phyloP scores from a whole-genome alignment of 2,797 vertebrate genomes.

The Xenentodon cancila region DNA sequence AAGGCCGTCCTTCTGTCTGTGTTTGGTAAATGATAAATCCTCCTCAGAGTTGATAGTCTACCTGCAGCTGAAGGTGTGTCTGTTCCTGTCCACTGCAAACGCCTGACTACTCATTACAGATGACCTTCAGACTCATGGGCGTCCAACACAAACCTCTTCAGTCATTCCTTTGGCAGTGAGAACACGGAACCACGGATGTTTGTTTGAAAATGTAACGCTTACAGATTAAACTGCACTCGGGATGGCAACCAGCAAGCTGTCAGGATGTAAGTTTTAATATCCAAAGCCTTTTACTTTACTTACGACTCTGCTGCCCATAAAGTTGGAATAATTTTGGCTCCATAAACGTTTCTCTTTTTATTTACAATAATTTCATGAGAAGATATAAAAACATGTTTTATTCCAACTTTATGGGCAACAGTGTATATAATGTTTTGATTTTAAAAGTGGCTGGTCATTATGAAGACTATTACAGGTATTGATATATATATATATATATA shows the following conservation, averaged over 20 bases:
- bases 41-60: constrained; percentile 25
- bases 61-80: constrained; percentile 34
- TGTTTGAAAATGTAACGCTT: neutral
- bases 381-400: too few relatives aligned
- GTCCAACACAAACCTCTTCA: constrained; percentile 32
- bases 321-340: too few relatives aligned
- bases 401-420: too few relatives aligned
- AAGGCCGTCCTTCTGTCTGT: neutral
- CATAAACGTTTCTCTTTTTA: too few relatives aligned
- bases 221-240: constrained; percentile 5
- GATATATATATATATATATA: too few relatives aligned
- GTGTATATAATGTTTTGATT: too few relatives aligned
- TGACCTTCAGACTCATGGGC: constrained; percentile 74
- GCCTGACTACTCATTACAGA: constrained; percentile 45
- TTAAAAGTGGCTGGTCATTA: too few relatives aligned
- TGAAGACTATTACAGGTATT: neutral
- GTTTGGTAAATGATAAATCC: constrained; percentile 12
- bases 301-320: neutral
- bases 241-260: constrained; percentile 48
- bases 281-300: neutral
- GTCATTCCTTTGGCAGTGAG: constrained; percentile 2
- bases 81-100: neutral
- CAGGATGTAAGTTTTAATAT: constrained; percentile 55
- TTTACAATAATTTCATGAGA: too few relatives aligned
- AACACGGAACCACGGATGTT: neutral